These are phyloP conservation scores for Himalopsyche anomala DNA, from an alignment of 2,888 invertebrate species.

Conservation along the genomic window DNA sequence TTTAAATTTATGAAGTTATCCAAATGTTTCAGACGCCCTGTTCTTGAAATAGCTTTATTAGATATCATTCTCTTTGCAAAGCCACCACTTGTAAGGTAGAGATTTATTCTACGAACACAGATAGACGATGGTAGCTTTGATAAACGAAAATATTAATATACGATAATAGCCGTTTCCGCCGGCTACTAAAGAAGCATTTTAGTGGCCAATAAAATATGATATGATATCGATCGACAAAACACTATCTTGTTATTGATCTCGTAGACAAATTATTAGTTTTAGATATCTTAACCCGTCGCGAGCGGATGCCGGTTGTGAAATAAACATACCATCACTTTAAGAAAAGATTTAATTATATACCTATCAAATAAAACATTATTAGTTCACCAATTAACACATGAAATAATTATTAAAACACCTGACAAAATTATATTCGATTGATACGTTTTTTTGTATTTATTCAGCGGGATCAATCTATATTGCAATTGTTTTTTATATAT, in stretches of 20 bases:
- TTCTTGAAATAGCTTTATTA: no score
- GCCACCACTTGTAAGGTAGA: neutral
- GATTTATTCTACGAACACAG: neutral
- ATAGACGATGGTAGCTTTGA: neutral
- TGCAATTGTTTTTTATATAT: no score
- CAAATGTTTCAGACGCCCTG: no score
- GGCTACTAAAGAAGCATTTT: neutral
- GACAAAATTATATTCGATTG: neutral
- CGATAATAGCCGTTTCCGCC: neutral
- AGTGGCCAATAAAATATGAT: conserved; percentile 3
- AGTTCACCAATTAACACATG: neutral
- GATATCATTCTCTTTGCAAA: neutral
- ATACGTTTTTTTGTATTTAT: no score
- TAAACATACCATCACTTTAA: neutral
- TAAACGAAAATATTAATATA: neutral
- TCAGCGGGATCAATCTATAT: no score
- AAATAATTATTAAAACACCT: neutral
- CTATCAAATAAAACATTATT: neutral
- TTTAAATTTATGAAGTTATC: no score
- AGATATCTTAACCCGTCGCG: neutral
- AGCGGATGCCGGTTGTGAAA: neutral
- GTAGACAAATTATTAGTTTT: neutral
- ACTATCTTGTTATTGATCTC: neutral
- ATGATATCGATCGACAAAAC: neutral
- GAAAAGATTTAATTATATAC: neutral